Percentiles rank a stretch among this genome's conserved stretches.
These are phyloP conservation scores for Halcyon badia DNA, from an alignment of 2,797 vertebrate species.

Conservation along the genomic window DNA sequence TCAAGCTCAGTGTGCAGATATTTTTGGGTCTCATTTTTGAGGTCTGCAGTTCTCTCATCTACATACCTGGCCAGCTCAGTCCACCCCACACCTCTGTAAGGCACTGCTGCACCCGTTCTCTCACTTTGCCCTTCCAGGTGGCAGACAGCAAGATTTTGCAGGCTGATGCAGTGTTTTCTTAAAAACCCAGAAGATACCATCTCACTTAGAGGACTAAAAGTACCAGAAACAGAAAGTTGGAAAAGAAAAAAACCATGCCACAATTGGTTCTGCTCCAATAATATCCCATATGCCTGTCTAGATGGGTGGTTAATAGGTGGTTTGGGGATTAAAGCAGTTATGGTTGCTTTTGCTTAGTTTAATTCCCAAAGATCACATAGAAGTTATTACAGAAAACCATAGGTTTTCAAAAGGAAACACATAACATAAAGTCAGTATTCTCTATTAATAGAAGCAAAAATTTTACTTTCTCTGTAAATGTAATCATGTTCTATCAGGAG, in stretches of 20 bases:
- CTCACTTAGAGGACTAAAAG: background rate
- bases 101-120: fast-evolving
- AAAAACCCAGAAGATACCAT: background rate
- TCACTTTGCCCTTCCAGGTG: background rate
- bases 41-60: fast-evolving
- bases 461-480: background rate
- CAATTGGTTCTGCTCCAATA: background rate
- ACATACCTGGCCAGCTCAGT: background rate
- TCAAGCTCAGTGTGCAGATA: background rate
- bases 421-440: background rate
- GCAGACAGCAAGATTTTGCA: background rate
- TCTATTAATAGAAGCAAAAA: background rate
- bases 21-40: background rate
- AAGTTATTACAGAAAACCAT: background rate
- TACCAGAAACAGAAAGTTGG: background rate
- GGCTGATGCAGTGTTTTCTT: background rate
- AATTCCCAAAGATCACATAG: background rate
- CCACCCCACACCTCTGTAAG: background rate
- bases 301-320: background rate
- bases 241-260: background rate
- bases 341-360: background rate
- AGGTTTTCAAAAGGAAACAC: background rate
- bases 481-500: background rate
- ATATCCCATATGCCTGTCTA: background rate
- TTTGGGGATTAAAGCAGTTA: background rate